Base-by-base conservation (phyloP, 2,113 vertebrate genomes). In the Gavia stellata region DNA sequence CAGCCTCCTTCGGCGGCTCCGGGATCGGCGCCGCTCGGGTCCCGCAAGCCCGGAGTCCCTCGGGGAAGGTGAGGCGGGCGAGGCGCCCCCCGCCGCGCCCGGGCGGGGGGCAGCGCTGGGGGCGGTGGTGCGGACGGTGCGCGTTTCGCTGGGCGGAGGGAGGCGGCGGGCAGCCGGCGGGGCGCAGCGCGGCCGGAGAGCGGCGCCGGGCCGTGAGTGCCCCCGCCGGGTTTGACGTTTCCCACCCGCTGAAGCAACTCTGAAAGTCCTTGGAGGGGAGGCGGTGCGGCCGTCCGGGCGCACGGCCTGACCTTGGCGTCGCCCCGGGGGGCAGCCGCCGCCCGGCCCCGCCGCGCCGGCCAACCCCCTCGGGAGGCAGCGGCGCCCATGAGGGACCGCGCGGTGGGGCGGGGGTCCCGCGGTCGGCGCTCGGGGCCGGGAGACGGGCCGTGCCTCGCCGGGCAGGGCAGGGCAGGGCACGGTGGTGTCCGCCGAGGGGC, bases 51-150 rank as follows among this genome's bases (percentile, higher is more conserved):
- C 81, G 66, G 82, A 77, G 88, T 71, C 88, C 91, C 80, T 65
- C 56, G 95, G 93, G 86, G 66, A 96, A 42, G 95, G 95, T 91
- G 73, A 91, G 90, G 20, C 62, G 58, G 40, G 45, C 12, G 47
- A 68, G 49, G 61, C n/a, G 56, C 17, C 13, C 34, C 44, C 25
- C 42, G 49, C 15, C 40, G 5, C 15, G 34, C 20, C 67, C 25
- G 47, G 38, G 38, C 18, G 14, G 52, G 58, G 40, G 49, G 38
- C 61, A 47, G 56, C 50, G n/a, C 50, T 4, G 36, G 66, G 53
- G 72, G 24, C 13, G 12, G 88, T 6, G 73, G 36, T 13, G 50
- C 44, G 26, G 56, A 15, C 52, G n/a, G 45, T 24, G 70, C 50
- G 50, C 9, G 34, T 49, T 89, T 29, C 21, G 34, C 70, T 3